phyloP scores from a whole-genome alignment of 2,888 invertebrate genomes.

The Scaptomyza cyrtandrae region DNA sequence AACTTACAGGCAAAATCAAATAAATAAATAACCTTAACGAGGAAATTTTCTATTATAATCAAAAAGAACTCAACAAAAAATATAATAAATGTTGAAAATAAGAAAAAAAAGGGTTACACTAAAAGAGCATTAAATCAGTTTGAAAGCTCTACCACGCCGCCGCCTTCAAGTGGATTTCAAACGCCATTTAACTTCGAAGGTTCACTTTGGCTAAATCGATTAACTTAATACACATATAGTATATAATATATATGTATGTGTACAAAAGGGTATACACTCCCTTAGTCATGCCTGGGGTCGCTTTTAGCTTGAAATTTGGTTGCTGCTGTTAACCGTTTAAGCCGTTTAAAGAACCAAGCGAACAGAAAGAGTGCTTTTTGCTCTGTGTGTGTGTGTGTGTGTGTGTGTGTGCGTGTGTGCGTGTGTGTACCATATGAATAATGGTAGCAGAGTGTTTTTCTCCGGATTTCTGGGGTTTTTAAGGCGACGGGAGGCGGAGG shows the following conservation, averaged over 20 bases:
- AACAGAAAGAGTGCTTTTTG: not conserved
- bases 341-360: not conserved
- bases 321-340: slow-evolving; percentile 18
- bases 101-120: not conserved
- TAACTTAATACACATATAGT: slow-evolving; percentile 4
- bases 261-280: not conserved
- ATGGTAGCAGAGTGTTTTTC: slow-evolving; percentile 5
- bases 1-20: too few relatives aligned
- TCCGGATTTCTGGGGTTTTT: too few relatives aligned
- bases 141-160: not conserved
- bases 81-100: not conserved
- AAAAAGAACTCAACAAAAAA: not conserved
- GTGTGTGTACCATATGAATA: slow-evolving; percentile 33
- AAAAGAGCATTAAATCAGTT: slow-evolving; percentile 20
- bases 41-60: not conserved
- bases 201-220: slow-evolving; percentile 9
- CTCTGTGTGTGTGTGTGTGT: not conserved
- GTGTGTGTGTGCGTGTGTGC: not conserved
- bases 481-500: not conserved
- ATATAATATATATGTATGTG: not conserved
- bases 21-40: too few relatives aligned
- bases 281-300: not conserved
- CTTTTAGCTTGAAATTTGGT: slow-evolving; percentile 25
- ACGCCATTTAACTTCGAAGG: slow-evolving; percentile 20
- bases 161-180: slow-evolving; percentile 1